Conservation (phyloP, 2,797 vertebrate species). For the Acanthurus leucopareius region DNA sequence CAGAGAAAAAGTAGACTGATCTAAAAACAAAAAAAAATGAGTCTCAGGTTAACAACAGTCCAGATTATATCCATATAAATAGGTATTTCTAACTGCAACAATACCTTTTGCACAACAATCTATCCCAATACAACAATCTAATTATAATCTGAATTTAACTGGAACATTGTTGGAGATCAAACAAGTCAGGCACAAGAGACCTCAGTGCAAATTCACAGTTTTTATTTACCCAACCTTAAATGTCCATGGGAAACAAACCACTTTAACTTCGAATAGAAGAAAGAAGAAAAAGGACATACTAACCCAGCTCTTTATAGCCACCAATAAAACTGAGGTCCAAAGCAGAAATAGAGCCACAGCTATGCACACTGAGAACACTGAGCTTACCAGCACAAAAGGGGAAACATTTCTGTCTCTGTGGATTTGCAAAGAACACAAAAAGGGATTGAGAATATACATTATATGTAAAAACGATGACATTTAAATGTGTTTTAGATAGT, state of each 20-base stretch:
- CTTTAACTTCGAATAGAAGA: conserved; percentile 27
- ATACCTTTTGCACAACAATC: conserved; percentile 47
- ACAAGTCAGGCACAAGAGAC: conserved; percentile 42
- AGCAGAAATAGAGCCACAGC: conserved; percentile 24
- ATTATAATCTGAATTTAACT: conserved; percentile 56
- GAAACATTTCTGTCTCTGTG: neutral
- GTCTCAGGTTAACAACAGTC: neutral
- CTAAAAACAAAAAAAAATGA: neutral
- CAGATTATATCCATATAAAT: neutral
- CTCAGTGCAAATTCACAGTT: conserved; percentile 27
- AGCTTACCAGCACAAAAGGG: neutral
- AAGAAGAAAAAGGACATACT: conserved; percentile 7
- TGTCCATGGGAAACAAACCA: conserved; percentile 45
- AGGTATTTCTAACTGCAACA: conserved; percentile 22
- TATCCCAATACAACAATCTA: conserved; percentile 51
- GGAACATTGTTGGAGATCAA: conserved; percentile 29
- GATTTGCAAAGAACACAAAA: neutral
- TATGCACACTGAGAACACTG: conserved; percentile 1
- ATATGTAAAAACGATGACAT: neutral
- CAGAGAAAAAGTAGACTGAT: conserved; percentile 27
- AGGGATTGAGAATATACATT: neutral
- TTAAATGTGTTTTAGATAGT: conserved; percentile 7
- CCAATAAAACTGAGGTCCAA: conserved; percentile 15
- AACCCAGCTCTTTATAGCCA: conserved; percentile 13
- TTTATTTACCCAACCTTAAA: conserved; percentile 59